phyloP scores from a whole-genome alignment of 2,888 invertebrate genomes.

The Coelopa pilipes region DNA sequence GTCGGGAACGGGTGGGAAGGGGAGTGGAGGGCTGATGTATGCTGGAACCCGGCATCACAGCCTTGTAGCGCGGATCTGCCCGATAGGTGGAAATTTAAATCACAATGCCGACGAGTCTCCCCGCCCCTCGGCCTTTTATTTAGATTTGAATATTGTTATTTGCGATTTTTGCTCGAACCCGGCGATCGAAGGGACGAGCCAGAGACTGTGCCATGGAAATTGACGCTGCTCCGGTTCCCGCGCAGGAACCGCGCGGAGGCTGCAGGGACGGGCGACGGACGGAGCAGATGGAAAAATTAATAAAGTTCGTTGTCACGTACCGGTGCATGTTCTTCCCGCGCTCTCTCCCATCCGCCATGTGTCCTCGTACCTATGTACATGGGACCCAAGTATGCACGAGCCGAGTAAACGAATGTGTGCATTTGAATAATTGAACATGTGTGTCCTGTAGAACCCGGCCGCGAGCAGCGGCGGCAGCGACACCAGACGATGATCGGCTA shows the following conservation, averaged over 20 bases:
- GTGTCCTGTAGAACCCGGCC: too few relatives aligned
- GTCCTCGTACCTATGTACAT: too few relatives aligned
- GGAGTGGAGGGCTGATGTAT: neutral
- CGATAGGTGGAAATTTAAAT: slow-evolving; percentile 37
- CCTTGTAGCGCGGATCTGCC: neutral
- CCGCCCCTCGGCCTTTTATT: too few relatives aligned
- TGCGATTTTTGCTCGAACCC: neutral
- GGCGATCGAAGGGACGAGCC: neutral
- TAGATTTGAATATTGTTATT: neutral
- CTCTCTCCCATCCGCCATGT: too few relatives aligned
- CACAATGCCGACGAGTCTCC: slow-evolving; percentile 33
- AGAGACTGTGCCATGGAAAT: neutral
- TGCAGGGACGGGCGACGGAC: neutral
- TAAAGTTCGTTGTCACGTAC: slow-evolving; percentile 10
- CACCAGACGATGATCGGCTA: too few relatives aligned
- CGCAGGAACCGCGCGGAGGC: neutral
- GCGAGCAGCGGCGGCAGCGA: too few relatives aligned
- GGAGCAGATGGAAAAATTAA: slow-evolving; percentile 13
- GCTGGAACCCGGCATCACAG: neutral
- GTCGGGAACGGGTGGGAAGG: too few relatives aligned
- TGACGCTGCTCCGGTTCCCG: neutral
- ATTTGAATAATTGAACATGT: too few relatives aligned
- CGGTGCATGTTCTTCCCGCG: neutral
- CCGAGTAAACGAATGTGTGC: too few relatives aligned
- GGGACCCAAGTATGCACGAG: too few relatives aligned